These are phyloP conservation scores for Drosophila subsilvestris DNA, from an alignment of 2,888 invertebrate genomes.

Conservation along the genomic window DNA sequence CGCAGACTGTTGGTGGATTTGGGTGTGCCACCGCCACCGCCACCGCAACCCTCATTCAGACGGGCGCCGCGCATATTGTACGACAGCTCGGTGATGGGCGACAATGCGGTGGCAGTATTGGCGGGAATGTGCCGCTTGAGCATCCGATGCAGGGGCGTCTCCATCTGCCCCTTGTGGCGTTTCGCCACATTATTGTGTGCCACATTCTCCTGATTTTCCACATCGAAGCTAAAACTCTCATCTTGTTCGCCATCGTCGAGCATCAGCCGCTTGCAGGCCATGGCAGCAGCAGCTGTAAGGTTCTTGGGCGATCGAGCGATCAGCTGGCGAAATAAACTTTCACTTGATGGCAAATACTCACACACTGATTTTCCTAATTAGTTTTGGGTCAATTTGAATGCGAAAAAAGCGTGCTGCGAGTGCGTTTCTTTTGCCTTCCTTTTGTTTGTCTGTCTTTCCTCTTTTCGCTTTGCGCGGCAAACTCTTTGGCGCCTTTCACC, in stretches of 20 bases:
- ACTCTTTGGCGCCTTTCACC: conserved; percentile 15
- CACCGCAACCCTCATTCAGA: conserved; percentile 22
- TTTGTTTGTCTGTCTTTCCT: background rate
- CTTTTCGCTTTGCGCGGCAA: conserved; percentile 15
- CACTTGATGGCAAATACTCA: background rate
- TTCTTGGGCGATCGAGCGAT: conserved; percentile 17
- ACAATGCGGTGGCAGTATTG: conserved; percentile 38
- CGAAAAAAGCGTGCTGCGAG: background rate
- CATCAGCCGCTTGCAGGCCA: conserved; percentile 48
- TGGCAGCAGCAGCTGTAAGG: conserved; percentile 32
- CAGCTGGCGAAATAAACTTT: background rate
- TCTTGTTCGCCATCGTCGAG: conserved; percentile 23
- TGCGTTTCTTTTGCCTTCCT: background rate
- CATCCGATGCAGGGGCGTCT: conserved; percentile 55
- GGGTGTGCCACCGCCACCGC: conserved; percentile 48
- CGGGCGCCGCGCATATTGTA: conserved; percentile 48
- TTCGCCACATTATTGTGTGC: conserved; percentile 42
- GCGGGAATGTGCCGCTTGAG: conserved; percentile 45
- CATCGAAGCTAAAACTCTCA: background rate
- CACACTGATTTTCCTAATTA: background rate
- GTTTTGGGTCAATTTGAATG: background rate
- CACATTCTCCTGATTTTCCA: conserved; percentile 21
- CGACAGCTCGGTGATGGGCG: conserved; percentile 66
- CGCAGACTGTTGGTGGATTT: conserved; percentile 45
- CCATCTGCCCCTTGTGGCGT: conserved; percentile 39